These are phyloP conservation scores for Syngnathus typhle DNA, from an alignment of 2,113 vertebrate species.

Conservation along the genomic window DNA sequence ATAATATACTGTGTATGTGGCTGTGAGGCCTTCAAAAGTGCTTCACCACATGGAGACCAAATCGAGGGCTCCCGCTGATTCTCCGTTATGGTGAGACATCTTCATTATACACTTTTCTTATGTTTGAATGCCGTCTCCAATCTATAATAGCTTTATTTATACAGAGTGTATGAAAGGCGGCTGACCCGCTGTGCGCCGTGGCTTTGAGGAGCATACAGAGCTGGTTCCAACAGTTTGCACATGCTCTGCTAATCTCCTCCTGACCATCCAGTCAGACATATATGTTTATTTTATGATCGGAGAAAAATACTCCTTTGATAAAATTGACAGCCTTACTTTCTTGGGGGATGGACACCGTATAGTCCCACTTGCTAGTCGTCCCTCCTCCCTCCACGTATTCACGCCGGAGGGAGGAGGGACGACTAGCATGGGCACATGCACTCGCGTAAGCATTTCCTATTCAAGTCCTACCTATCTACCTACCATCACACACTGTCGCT, in stretches of 20 bases:
- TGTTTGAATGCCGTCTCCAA: not conserved
- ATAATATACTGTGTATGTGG: not conserved
- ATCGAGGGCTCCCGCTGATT: not conserved
- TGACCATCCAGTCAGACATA: conserved; percentile 6
- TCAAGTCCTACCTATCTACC: conserved; percentile 21
- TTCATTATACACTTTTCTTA: not conserved
- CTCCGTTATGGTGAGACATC: not conserved
- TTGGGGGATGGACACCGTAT: conserved; percentile 42
- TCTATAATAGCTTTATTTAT: conserved; percentile 16
- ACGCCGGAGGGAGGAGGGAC: not conserved
- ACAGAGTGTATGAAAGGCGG: conserved; percentile 11
- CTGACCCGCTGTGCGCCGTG: conserved; percentile 63
- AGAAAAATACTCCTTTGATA: conserved; percentile 31
- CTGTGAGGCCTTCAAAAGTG: not conserved
- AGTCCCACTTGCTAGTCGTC: conserved; percentile 58
- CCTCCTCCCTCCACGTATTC: no score
- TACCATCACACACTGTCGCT: conserved; percentile 49
- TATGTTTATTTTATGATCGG: not conserved
- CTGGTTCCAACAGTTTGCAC: conserved; percentile 38
- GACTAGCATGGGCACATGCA: not conserved
- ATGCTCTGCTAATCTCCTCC: conserved; percentile 20
- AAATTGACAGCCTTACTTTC: conserved; percentile 41
- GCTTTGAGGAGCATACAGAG: not conserved
- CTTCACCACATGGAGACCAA: not conserved
- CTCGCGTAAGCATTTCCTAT: not conserved